Base-by-base conservation (phyloP, 2,797 vertebrate genomes). In the Gymnoscopelus microlampas region DNA sequence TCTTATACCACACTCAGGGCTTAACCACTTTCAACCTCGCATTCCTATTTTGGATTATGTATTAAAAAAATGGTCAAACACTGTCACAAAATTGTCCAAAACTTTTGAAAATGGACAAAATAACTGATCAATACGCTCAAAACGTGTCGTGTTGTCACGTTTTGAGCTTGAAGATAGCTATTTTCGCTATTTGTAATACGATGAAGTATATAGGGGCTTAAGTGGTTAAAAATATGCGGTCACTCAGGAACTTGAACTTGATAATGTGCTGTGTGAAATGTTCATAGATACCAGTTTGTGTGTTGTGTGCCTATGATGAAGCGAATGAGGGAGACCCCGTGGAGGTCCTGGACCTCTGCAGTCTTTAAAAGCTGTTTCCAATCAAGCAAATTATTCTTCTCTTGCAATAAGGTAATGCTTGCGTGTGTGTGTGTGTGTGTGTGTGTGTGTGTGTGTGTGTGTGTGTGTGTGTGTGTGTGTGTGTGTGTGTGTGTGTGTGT, bases 311-410 rank as follows among this genome's bases (percentile, higher is more conserved):
- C 81, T 61, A 72, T 71, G 79, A 86, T 61, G 50, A 63, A 77
- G 66, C 64, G 76, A 73, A 76, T 83, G 56, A 81, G 80, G 78
- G 82, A 19, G 74, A 84, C 78, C 73, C 75, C 59, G 56, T 63
- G 66, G 53, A 69, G 51, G 57, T 84, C 60, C 66, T 77, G 70
- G 69, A 85, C 80, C 76, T 84, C 75, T 77, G 56, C 66, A 91
- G 94, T 95, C 93, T 96, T 96, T 94, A 67, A 86, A 96, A 95
- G 95, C 94, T 94, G 93, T 91, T 95, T 96, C 96, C 94, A 96
- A 97, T 98, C 96, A 97, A 95, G 95, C 95, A 96, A 96, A 97
- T 97, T 90, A 96, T 95, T 95, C 94, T 71, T 95, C 92, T 92
- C 94, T 92, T 95, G 94, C 95, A 96, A 95, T 97, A 96, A 96